Percentiles rank a stretch among this genome's conserved stretches.
These are phyloP conservation scores for Melikaiella ostensackeni DNA, from an alignment of 2,888 invertebrate genomes.

Conservation along the genomic window DNA sequence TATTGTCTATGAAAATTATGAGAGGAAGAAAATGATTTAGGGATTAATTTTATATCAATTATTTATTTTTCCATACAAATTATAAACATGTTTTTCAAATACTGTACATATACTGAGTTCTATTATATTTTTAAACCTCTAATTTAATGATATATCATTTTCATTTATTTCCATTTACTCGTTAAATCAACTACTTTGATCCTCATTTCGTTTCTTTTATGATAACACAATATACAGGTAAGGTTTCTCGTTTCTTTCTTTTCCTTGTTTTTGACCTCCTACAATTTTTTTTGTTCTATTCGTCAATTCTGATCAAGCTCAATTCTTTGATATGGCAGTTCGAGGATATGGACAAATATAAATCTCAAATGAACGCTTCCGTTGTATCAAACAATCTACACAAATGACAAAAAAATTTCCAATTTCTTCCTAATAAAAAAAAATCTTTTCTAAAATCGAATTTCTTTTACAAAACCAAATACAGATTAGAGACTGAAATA, in stretches of 20 bases:
- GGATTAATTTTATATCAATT: conserved; percentile 74
- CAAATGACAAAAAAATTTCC: not conserved
- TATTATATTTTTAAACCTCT: conserved; percentile 78
- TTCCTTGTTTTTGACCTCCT: conserved; percentile 59
- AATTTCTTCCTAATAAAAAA: not conserved
- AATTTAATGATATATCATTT: conserved; percentile 79
- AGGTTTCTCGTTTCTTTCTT: conserved; percentile 63
- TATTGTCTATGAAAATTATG: not conserved
- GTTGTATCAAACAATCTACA: conserved; percentile 40
- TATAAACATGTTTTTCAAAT: conserved; percentile 90
- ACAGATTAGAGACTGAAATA: conserved; percentile 26
- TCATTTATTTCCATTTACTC: conserved; percentile 75
- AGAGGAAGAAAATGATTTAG: not conserved
- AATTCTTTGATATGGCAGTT: conserved; percentile 83
- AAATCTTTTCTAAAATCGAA: not conserved
- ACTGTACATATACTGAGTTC: conserved; percentile 84
- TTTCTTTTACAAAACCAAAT: conserved; percentile 1
- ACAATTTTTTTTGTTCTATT: conserved; percentile 61
- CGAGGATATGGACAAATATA: conserved; percentile 82
- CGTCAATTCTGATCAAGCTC: conserved; percentile 75
- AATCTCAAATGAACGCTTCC: conserved; percentile 51
- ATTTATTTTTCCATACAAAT: conserved; percentile 86
- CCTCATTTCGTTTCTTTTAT: conserved; percentile 76
- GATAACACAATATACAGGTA: conserved; percentile 75
- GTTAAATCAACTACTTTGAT: conserved; percentile 76